Conservation (phyloP, 2,113 vertebrate genomes). For the Pterophyllum scalare region DNA sequence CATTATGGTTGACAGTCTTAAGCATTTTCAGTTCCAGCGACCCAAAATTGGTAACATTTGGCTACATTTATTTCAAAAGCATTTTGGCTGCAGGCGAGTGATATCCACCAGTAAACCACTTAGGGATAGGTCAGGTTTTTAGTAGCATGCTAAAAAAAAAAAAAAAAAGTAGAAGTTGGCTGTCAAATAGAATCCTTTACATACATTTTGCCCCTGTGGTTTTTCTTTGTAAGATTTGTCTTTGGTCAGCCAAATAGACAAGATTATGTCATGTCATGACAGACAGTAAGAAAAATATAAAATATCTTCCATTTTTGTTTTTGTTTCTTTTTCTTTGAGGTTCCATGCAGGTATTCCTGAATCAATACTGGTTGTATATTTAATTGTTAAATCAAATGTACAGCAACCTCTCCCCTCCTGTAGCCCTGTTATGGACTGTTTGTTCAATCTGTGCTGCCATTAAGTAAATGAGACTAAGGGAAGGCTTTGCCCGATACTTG, state of each 20-base stretch:
- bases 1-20: neutral
- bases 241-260: neutral
- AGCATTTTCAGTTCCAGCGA: neutral
- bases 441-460: neutral
- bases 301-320: neutral
- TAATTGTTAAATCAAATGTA: neutral
- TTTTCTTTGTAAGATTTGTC: neutral
- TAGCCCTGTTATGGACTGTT: neutral
- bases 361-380: neutral
- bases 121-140: neutral
- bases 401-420: neutral
- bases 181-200: neutral
- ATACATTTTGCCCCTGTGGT: neutral
- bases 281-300: neutral
- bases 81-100: neutral
- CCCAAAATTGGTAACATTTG: neutral
- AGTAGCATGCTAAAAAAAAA: neutral
- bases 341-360: neutral
- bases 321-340: neutral
- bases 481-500: neutral
- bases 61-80: neutral
- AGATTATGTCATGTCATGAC: neutral
- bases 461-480: constrained; percentile 3
- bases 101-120: neutral
- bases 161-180: neutral